phyloP scores from a whole-genome alignment of 2,888 invertebrate genomes.

The Cotesia congregata region DNA sequence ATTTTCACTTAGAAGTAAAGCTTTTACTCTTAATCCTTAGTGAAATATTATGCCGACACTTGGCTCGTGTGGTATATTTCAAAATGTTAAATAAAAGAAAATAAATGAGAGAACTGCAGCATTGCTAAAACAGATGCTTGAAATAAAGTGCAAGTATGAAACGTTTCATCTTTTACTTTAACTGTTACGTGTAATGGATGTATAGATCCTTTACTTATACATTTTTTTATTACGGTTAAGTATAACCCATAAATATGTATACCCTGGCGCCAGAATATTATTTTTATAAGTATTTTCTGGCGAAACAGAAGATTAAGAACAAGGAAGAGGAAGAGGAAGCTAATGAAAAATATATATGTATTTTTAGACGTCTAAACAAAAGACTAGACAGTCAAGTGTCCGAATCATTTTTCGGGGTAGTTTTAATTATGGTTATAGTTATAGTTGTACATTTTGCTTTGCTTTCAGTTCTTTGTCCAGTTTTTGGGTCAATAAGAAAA shows the following conservation, averaged over 20 bases:
- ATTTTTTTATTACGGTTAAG: background rate
- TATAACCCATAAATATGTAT: background rate
- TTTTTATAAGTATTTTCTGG: conserved; percentile 29
- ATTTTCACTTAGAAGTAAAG: background rate
- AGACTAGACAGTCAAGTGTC: background rate
- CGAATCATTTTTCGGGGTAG: background rate
- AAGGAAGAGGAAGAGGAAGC: background rate
- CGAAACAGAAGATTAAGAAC: conserved; percentile 17
- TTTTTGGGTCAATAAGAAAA: background rate
- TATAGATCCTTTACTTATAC: conserved; percentile 3
- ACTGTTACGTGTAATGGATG: conserved; percentile 24
- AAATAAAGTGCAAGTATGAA: conserved; percentile 29
- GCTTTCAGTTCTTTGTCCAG: background rate
- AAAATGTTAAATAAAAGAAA: conserved; percentile 13
- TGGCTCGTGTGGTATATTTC: conserved; percentile 24
- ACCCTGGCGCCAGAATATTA: background rate
- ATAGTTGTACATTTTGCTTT: background rate
- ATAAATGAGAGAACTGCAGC: conserved; percentile 7
- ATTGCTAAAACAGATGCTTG: conserved; percentile 27
- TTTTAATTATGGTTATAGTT: too few species aligned
- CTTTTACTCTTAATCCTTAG: conserved; percentile 12
- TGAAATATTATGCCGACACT: conserved; percentile 27
- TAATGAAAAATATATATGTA: background rate
- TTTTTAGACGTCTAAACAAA: background rate
- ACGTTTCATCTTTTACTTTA: conserved; percentile 33